Evolutionary conservation across 1,140 invertebrate species (phyloP).

Genomic region (Semibalanus balanoides): DNA sequence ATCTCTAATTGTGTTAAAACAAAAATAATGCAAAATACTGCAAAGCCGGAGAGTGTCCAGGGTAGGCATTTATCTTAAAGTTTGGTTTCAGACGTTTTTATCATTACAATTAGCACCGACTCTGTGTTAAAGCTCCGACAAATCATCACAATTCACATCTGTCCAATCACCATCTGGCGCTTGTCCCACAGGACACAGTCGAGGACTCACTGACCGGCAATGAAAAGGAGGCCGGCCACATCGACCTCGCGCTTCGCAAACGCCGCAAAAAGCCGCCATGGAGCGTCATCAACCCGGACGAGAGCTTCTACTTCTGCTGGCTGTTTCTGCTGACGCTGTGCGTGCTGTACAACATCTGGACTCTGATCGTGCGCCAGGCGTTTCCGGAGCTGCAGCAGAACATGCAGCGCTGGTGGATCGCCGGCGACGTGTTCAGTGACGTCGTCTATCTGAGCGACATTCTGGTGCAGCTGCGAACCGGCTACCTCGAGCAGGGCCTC

Average conservation of each 20-base stretch:
- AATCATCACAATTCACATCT: too few relatives aligned
- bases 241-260: conserved; percentile 33
- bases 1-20: too few relatives aligned
- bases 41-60: too few relatives aligned
- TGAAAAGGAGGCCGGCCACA: neutral
- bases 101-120: too few relatives aligned
- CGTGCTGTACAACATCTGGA: conserved; percentile 91
- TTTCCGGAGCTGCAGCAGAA: conserved; percentile 66
- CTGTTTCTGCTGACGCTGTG: conserved; percentile 71
- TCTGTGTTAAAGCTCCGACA: too few relatives aligned
- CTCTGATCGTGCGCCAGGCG: conserved; percentile 82
- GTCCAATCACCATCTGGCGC: too few relatives aligned
- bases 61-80: too few relatives aligned
- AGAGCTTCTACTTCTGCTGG: conserved; percentile 92
- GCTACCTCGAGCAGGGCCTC: conserved; percentile 86
- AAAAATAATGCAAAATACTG: too few relatives aligned
- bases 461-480: conserved; percentile 70
- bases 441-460: conserved; percentile 74
- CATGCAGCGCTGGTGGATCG: conserved; percentile 17
- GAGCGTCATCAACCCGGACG: conserved; percentile 86
- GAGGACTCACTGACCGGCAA: conserved; percentile 14
- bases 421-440: conserved; percentile 64
- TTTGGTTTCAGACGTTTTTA: too few relatives aligned
- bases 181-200: conserved; percentile 24
- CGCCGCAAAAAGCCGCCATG: conserved; percentile 49